Evolutionary conservation across 2,797 vertebrate species (phyloP).

Genomic region (Linurgus olivaceus): DNA sequence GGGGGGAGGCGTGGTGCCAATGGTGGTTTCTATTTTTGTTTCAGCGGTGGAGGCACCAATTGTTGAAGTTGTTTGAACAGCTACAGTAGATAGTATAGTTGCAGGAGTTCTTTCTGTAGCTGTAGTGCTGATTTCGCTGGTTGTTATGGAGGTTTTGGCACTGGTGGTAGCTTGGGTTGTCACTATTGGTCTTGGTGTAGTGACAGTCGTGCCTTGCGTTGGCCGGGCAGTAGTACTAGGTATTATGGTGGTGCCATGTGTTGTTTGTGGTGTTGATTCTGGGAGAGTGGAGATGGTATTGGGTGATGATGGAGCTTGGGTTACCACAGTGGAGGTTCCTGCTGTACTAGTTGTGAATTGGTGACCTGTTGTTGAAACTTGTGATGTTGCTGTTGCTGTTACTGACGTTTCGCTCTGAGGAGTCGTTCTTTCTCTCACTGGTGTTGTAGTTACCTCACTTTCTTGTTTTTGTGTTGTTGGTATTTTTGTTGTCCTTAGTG

Average conservation of each 20-base stretch:
- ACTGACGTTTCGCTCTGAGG: rapidly evolving
- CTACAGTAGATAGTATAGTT: background rate
- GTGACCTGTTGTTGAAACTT: background rate
- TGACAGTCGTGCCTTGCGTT: rapidly evolving
- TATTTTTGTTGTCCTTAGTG: background rate
- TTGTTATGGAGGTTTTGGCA: rapidly evolving
- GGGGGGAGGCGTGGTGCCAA: rapidly evolving
- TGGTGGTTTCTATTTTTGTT: rapidly evolving
- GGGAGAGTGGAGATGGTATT: background rate
- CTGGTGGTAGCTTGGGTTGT: rapidly evolving
- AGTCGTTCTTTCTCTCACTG: rapidly evolving
- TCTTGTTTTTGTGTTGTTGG: background rate
- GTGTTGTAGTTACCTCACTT: rapidly evolving
- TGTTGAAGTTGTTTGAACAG: background rate
- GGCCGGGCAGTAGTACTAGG: rapidly evolving
- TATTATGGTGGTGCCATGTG: rapidly evolving
- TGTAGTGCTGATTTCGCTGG: rapidly evolving
- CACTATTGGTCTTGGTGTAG: no score
- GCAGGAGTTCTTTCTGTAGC: background rate
- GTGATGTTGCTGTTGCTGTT: background rate
- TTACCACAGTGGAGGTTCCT: rapidly evolving
- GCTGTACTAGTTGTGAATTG: rapidly evolving
- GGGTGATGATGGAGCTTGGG: rapidly evolving
- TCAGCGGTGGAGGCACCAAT: rapidly evolving
- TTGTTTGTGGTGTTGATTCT: rapidly evolving